A percentile compares a stretch with the other conserved stretches of the same genome.
Evolutionary conservation across 2,888 invertebrate species (phyloP).

Genomic region (Oasisia sp.): DNA sequence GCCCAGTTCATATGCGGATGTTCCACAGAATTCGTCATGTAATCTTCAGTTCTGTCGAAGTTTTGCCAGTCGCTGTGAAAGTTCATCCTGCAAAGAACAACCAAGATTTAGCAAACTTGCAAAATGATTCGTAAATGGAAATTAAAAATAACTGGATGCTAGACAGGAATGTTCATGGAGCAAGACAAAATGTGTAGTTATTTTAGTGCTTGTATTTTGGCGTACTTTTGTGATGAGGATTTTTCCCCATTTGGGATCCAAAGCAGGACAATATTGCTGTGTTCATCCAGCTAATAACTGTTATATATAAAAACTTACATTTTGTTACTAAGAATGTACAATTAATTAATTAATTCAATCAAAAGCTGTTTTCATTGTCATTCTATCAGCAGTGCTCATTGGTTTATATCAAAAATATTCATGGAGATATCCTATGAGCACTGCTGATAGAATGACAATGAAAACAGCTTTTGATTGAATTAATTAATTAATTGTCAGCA

Average conservation of each 20-base stretch:
- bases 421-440: too few relatives aligned
- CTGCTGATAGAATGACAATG: conserved; percentile 64
- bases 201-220: too few relatives aligned
- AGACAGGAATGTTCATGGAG: not conserved
- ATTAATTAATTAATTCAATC: not conserved
- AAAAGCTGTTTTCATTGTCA: conserved; percentile 45
- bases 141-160: not conserved
- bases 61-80: conserved; percentile 67
- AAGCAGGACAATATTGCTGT: too few relatives aligned
- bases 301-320: not conserved
- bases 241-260: too few relatives aligned
- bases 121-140: not conserved
- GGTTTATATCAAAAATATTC: too few relatives aligned
- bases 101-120: not conserved
- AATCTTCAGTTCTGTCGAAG: conserved; percentile 59
- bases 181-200: conserved; percentile 10
- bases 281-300: too few relatives aligned
- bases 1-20: not conserved
- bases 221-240: too few relatives aligned
- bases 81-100: conserved; percentile 63
- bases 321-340: not conserved
- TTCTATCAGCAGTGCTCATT: conserved; percentile 62
- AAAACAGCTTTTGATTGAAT: not conserved
- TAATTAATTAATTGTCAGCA: too few relatives aligned
- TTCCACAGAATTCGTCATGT: not conserved